phyloP scores from a whole-genome alignment of 2,888 invertebrate genomes.

The Andrena minutula region DNA sequence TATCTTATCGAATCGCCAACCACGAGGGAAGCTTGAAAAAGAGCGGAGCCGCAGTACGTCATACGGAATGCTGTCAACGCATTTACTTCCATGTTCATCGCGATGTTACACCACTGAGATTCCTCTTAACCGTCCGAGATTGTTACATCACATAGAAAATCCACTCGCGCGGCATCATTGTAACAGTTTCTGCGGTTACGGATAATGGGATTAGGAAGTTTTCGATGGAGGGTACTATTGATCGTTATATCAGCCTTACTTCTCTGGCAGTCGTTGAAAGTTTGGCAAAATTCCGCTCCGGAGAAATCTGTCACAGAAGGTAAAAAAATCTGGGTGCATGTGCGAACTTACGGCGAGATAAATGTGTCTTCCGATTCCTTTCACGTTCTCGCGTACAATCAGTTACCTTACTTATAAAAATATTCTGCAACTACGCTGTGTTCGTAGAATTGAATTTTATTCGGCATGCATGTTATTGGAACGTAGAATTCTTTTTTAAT shows the following conservation, averaged over 20 bases:
- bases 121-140: constrained; percentile 22
- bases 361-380: background rate
- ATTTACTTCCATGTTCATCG: constrained; percentile 23
- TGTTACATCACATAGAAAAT: constrained; percentile 35
- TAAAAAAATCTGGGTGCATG: constrained; percentile 44
- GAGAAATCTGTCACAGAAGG: constrained; percentile 56
- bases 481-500: background rate
- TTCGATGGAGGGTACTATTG: constrained; percentile 70
- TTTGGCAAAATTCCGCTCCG: constrained; percentile 55
- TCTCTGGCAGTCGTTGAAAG: constrained; percentile 67
- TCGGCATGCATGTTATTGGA: background rate
- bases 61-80: constrained; percentile 28
- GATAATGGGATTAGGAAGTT: constrained; percentile 75
- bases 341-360: background rate
- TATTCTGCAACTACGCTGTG: background rate
- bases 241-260: constrained; percentile 62
- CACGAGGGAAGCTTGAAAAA: background rate
- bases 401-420: background rate
- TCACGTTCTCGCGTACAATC: background rate
- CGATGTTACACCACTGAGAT: constrained; percentile 26
- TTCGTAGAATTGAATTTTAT: background rate
- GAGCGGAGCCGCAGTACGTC: background rate
- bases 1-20: constrained; percentile 16
- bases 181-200: background rate
- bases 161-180: background rate